Conservation (phyloP, 2,797 vertebrate genomes). For the Knipowitschia caucasica region DNA sequence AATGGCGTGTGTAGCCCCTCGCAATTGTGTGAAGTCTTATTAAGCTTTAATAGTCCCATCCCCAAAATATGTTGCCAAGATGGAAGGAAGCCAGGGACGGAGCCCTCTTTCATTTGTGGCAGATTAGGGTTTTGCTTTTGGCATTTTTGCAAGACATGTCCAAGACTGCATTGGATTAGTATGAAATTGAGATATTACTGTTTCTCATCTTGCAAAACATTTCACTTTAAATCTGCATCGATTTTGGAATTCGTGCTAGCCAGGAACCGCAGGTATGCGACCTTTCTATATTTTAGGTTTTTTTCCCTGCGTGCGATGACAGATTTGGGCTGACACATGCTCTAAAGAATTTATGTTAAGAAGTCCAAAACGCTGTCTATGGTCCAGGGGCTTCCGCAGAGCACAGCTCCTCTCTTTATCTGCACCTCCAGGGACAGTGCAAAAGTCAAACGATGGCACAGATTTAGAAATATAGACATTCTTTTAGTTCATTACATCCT, state of each 20-base stretch:
- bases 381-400: neutral
- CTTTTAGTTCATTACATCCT: neutral
- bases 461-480: neutral
- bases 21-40: constrained; percentile 45
- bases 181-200: neutral
- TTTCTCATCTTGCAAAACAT: constrained; percentile 7
- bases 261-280: constrained; percentile 7
- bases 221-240: constrained; percentile 14
- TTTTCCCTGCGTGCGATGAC: neutral
- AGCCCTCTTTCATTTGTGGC: constrained; percentile 8
- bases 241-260: neutral
- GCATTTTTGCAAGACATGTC: too few species aligned
- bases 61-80: constrained; percentile 36
- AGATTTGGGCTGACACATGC: neutral
- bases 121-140: constrained; percentile 17
- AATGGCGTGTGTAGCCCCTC: constrained; percentile 32
- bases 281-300: constrained; percentile 1
- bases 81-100: constrained; percentile 11
- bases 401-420: neutral
- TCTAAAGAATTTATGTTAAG: neutral
- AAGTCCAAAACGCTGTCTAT: neutral
- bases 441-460: neutral
- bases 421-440: neutral
- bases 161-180: neutral
- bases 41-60: constrained; percentile 58